Evolutionary conservation across 2,888 invertebrate species (phyloP), one percentile per base, ranked within the genome.

Genomic region (Dolomedes plantarius): DNA sequence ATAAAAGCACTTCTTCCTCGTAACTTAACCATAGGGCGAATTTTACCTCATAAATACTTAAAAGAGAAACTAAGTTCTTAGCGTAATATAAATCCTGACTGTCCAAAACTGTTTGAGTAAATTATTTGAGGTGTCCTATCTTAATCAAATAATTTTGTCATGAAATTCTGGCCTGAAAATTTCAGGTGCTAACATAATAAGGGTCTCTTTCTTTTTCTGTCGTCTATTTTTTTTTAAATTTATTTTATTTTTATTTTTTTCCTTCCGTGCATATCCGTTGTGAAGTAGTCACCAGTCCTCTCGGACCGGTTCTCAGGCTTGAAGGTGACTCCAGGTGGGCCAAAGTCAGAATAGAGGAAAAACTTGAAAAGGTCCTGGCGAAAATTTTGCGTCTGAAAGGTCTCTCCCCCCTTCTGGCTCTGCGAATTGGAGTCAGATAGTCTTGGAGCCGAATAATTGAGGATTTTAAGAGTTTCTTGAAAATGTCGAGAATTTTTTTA

Each of bases 311-410:
- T 56, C 16, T 19, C 3, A 11, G 19, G 19, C 16, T 23, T 56
- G 56, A 56, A 56, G 56, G 56, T 56, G 56, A 56, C 56, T 23
- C 56, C 56, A 56, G 56, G 56, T 56, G 56, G 23, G 19, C 56
- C 23, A 56, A 56, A 11, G 23, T 3, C 56, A 23, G 19, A 56
- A 56, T 23, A 56, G 23, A 56, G 19, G 56, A 46, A 16, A 46
- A 11, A 36, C 36, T 36, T 36, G 36, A 36, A n/a, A 46, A 46
- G 16, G 7, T 46, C 46, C 16, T 46, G 46, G 46, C 46, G 46
- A 16, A 16, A 46, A 46, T 16, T 46, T 46, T 16, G 46, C 46
- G 16, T 13, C 7, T 2, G 2, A 13, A 46, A 46, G 16, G 2
- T 5, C 16, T 46, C 16, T 46, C 46, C 7, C 16, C 46, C 11